Percentiles rank a stretch among this genome's conserved stretches.
Conservation (phyloP, 2,888 invertebrate genomes). For the Cordilura impudica region DNA sequence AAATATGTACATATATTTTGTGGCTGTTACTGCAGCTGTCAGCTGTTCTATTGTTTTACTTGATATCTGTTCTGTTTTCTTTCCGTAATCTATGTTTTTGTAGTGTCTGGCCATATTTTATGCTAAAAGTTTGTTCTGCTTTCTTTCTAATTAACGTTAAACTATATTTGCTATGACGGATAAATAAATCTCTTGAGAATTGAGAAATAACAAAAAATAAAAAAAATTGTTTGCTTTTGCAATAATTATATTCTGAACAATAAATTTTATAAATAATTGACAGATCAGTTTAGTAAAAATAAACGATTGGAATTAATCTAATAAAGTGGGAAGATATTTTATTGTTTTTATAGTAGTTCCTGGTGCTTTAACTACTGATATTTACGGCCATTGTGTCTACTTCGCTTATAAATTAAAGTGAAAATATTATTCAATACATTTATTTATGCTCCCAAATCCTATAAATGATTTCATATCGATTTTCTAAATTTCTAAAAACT, state of each 20-base stretch:
- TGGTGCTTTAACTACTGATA: no score
- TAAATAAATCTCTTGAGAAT: conserved; percentile 52
- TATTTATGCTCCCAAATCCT: no score
- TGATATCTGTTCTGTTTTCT: not conserved
- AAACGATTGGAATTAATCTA: no score
- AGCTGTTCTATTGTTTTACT: conserved; percentile 49
- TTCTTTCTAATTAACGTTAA: conserved; percentile 61
- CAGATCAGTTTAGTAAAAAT: no score
- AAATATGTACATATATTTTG: conserved; percentile 23
- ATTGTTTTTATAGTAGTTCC: no score
- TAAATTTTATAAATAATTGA: conserved; percentile 12
- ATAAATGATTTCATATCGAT: no score
- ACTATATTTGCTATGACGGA: conserved; percentile 47
- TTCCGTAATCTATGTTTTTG: conserved; percentile 35
- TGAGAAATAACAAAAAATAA: not conserved
- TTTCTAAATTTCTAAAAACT: no score
- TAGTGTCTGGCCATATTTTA: conserved; percentile 47
- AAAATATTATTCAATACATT: no score
- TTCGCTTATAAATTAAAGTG: no score
- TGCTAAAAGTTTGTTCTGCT: conserved; percentile 56
- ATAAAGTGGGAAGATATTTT: no score
- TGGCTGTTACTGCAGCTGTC: conserved; percentile 43
- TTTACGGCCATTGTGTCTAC: no score
- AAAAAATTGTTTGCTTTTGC: not conserved
- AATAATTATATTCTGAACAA: conserved; percentile 26